A percentile compares a stretch with the other conserved stretches of the same genome.
These are phyloP conservation scores for Lasioglossum leucozonium DNA, from an alignment of 2,888 invertebrate species.

Conservation along the genomic window DNA sequence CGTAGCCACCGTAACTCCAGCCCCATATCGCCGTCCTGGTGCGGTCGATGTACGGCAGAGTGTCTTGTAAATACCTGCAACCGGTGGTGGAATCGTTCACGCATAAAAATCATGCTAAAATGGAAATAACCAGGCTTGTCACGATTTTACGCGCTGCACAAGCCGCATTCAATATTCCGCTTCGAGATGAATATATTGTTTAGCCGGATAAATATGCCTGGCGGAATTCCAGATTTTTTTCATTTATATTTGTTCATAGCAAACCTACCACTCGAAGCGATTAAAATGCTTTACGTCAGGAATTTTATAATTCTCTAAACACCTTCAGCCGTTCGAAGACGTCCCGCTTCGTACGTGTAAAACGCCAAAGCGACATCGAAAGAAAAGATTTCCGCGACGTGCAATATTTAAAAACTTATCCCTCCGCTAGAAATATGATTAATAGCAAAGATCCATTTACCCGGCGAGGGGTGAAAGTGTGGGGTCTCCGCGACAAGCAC, in stretches of 20 bases:
- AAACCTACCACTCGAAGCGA: no score
- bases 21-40: conserved; percentile 97
- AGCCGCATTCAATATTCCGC: neutral
- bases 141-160: neutral
- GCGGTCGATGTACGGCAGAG: conserved; percentile 90
- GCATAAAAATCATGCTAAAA: conserved; percentile 5
- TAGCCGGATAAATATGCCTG: no score
- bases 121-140: neutral
- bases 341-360: no score
- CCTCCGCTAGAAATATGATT: neutral
- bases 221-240: no score
- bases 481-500: neutral
- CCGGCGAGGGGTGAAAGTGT: neutral
- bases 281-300: no score
- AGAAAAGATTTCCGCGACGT: neutral
- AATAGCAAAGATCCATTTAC: neutral
- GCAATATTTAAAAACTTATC: neutral
- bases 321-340: no score
- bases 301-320: no score
- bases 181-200: no score
- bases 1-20: conserved; percentile 99
- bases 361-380: no score
- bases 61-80: conserved; percentile 88
- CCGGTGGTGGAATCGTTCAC: conserved; percentile 24
- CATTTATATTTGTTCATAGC: no score